These are phyloP conservation scores for Catharus bicknelli DNA, from an alignment of 2,113 vertebrate species.

Conservation along the genomic window DNA sequence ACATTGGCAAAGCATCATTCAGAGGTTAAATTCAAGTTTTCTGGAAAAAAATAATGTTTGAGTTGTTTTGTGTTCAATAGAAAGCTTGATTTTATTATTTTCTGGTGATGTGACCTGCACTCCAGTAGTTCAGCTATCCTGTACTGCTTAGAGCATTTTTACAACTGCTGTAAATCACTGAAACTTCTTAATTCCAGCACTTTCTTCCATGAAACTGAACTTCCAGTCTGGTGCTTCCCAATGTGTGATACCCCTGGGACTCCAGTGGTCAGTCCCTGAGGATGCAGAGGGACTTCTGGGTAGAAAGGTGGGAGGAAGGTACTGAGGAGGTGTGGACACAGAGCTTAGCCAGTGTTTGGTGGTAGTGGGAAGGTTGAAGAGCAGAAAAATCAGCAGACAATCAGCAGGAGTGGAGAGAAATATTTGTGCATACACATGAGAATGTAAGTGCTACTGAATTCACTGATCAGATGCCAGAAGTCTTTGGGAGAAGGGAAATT, in stretches of 20 bases:
- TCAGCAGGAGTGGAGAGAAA: neutral
- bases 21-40: neutral
- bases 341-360: neutral
- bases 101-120: neutral
- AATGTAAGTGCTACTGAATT: neutral
- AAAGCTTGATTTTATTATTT: neutral
- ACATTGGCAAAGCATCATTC: neutral
- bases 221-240: neutral
- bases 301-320: neutral
- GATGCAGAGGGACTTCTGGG: neutral
- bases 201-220: neutral
- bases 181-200: neutral
- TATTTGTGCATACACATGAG: neutral
- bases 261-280: neutral
- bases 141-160: neutral
- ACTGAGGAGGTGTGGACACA: neutral
- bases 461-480: neutral
- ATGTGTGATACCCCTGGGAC: neutral
- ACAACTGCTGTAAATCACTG: neutral
- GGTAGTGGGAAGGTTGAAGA: neutral
- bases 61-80: neutral
- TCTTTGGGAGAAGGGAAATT: neutral
- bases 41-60: neutral
- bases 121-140: neutral
- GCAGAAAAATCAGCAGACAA: neutral